These are phyloP conservation scores for Oikopleura dioica DNA, from an alignment of 23 tunicate genomes.

Conservation along the genomic window DNA sequence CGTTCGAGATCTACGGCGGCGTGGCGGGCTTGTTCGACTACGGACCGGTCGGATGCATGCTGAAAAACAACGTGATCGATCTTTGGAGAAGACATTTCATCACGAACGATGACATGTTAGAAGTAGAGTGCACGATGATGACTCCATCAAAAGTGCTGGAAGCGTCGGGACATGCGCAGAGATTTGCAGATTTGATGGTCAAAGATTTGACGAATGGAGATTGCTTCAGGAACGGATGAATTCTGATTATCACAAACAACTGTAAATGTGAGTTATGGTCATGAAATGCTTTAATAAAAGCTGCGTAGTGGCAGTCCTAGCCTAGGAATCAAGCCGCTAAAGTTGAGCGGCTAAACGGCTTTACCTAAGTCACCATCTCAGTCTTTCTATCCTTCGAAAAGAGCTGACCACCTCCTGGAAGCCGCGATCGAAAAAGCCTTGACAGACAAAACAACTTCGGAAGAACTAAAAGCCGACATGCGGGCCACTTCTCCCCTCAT, in stretches of 20 bases:
- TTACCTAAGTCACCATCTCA: no score
- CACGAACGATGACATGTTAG: conserved; percentile 60
- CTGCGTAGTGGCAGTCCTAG: no score
- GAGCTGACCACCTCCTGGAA: conserved; percentile 65
- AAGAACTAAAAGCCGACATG: conserved; percentile 23
- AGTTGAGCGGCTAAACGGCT: no score
- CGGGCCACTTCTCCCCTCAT: background rate
- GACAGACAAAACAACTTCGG: conserved; percentile 36
- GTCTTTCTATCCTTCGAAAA: no score
- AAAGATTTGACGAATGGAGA: conserved; percentile 71
- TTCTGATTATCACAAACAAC: no score
- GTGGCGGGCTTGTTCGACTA: conserved; percentile 87
- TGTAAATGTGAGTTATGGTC: no score
- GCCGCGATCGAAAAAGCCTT: conserved; percentile 39
- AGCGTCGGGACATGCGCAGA: conserved; percentile 89
- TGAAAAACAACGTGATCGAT: conserved; percentile 66
- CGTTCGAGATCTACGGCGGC: conserved; percentile 84
- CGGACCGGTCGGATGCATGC: conserved; percentile 96
- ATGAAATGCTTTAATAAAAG: no score
- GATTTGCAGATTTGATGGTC: conserved; percentile 95
- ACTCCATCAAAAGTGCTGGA: conserved; percentile 57
- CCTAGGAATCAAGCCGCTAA: no score
- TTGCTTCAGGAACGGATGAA: no score
- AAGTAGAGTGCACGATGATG: conserved; percentile 80
- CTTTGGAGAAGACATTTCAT: conserved; percentile 70